These are phyloP conservation scores for Balaenoptera acutorostrata DNA, from an alignment of 2,113 vertebrate species.

Conservation along the genomic window DNA sequence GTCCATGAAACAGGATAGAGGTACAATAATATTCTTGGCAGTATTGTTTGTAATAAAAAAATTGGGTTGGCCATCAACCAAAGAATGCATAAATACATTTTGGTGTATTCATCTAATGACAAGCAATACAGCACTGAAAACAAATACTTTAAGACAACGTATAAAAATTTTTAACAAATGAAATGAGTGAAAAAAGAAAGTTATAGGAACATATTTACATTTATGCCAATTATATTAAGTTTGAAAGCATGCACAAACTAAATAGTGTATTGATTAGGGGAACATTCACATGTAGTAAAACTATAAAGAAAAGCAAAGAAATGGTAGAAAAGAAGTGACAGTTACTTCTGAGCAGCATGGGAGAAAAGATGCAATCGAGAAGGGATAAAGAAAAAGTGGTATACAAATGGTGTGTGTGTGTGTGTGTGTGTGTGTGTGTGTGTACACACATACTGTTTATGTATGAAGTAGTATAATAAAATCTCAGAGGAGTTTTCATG, in stretches of 20 bases:
- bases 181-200: not conserved
- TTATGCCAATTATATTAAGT: not conserved
- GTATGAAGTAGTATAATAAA: not conserved
- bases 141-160: not conserved
- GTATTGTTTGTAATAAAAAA: not conserved
- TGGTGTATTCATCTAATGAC: not conserved
- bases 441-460: not conserved
- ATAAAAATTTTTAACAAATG: not conserved
- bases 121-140: not conserved
- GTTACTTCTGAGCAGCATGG: not conserved
- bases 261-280: not conserved
- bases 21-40: not conserved
- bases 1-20: not conserved
- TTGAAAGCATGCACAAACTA: not conserved
- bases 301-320: conserved; percentile 2
- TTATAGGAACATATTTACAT: not conserved
- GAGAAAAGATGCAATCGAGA: not conserved
- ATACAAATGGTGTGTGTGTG: not conserved
- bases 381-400: not conserved
- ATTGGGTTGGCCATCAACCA: not conserved
- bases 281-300: not conserved
- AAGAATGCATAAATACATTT: not conserved
- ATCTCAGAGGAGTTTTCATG: not conserved
- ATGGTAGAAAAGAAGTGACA: not conserved
- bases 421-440: not conserved